Percentiles rank a stretch among this genome's conserved stretches.
These are phyloP conservation scores for Coleophora flavipennella DNA, from an alignment of 2,888 invertebrate genomes.

Conservation along the genomic window DNA sequence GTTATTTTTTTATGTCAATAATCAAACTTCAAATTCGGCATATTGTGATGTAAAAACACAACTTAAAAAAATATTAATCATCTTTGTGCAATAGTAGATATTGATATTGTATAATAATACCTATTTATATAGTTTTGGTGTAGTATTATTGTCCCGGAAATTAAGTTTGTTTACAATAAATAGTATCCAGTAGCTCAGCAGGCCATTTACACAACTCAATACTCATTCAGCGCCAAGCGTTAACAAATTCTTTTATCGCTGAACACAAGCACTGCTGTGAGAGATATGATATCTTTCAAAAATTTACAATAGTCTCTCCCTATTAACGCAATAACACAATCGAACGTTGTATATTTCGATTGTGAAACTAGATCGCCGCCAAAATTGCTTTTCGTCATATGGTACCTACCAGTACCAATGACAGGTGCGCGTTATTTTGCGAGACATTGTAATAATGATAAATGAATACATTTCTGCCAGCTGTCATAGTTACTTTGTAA, in stretches of 20 bases:
- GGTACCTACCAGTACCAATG: slow-evolving; percentile 29
- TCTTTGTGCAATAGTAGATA: no score
- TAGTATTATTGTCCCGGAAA: no score
- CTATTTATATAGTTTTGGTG: no score
- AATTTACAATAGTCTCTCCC: slow-evolving; percentile 34
- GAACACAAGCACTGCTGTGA: slow-evolving; percentile 13
- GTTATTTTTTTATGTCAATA: no score
- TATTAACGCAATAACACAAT: slow-evolving; percentile 59
- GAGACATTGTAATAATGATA: no score
- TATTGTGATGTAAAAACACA: no score
- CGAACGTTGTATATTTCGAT: slow-evolving; percentile 52
- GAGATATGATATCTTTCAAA: slow-evolving; percentile 22
- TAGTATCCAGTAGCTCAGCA: slow-evolving; percentile 16
- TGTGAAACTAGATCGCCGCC: slow-evolving; percentile 55
- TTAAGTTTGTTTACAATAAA: background rate
- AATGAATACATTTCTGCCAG: no score
- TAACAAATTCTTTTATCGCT: slow-evolving; percentile 20
- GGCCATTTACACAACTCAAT: slow-evolving; percentile 25
- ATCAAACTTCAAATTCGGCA: no score
- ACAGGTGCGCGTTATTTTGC: slow-evolving; percentile 20
- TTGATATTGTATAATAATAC: no score
- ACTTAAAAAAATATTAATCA: no score
- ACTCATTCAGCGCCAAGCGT: slow-evolving; percentile 23
- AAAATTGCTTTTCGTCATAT: slow-evolving; percentile 62
- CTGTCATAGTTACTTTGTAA: no score